A percentile compares a stretch with the other conserved stretches of the same genome.
phyloP scores from a whole-genome alignment of 2,113 vertebrate genomes.

The Sinocyclocheilus grahami region DNA sequence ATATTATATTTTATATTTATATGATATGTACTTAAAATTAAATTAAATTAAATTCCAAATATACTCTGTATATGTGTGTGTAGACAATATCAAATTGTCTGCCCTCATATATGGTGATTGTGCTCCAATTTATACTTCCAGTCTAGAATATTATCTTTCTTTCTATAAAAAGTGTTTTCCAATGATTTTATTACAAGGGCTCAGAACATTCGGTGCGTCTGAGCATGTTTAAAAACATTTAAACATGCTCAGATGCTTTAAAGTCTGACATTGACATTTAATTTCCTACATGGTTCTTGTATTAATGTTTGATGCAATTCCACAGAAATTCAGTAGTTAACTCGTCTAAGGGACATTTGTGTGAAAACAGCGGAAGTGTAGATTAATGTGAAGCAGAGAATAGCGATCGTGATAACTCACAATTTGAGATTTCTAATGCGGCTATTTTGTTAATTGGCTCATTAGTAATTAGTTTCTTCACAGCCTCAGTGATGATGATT shows the following conservation, averaged over 20 bases:
- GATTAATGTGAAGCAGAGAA: neutral
- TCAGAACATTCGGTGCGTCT: neutral
- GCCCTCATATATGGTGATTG: no score
- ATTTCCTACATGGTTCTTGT: neutral
- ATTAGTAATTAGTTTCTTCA: conserved; percentile 23
- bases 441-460: neutral
- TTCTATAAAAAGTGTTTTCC: neutral
- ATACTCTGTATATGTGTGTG: no score
- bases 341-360: neutral
- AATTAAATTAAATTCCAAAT: no score
- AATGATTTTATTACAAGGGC: neutral
- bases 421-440: neutral
- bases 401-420: neutral
- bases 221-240: no score
- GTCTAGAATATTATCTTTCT: neutral
- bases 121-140: neutral
- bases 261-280: neutral
- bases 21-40: no score
- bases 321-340: neutral
- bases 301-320: neutral
- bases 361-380: neutral
- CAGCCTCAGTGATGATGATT: neutral
- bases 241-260: neutral
- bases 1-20: no score
- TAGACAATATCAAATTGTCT: no score